Conservation (phyloP, 2,888 invertebrate species). For the Petrophora chlorosata region DNA sequence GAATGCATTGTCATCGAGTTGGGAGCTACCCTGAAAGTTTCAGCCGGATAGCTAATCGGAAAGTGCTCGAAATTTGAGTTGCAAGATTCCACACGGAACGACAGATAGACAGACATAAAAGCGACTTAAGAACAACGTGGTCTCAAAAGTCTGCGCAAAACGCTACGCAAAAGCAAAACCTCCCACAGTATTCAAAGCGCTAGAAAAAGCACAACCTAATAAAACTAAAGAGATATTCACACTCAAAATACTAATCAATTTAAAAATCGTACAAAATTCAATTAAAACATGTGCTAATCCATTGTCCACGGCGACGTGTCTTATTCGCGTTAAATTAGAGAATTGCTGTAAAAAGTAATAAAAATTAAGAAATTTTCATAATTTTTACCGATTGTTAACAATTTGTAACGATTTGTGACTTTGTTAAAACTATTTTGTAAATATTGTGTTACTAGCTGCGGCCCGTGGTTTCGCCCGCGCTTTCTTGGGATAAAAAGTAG, state of each 20-base stretch:
- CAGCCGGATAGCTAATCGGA: too few species aligned
- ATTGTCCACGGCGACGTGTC: slow-evolving; percentile 41
- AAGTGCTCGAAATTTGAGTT: too few species aligned
- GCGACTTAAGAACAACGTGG: too few species aligned
- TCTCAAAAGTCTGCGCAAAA: too few species aligned
- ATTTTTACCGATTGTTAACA: slow-evolving; percentile 12
- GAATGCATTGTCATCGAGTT: too few species aligned
- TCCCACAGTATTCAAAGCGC: too few species aligned
- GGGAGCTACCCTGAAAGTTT: too few species aligned
- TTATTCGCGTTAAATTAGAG: slow-evolving; percentile 17
- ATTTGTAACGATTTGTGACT: slow-evolving; percentile 6
- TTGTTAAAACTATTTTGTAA: neutral
- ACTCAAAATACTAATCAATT: neutral
- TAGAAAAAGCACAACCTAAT: neutral
- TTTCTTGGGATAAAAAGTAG: too few species aligned
- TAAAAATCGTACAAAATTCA: slow-evolving; percentile 5
- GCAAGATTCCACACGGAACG: too few species aligned
- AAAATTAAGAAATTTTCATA: neutral
- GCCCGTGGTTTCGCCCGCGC: too few species aligned
- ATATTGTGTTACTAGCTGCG: neutral
- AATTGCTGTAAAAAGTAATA: slow-evolving; percentile 6
- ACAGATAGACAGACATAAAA: too few species aligned
- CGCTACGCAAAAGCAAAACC: too few species aligned
- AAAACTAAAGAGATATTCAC: neutral
- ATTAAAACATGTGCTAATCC: slow-evolving; percentile 38